These are phyloP conservation scores for Hydrophis major DNA, from an alignment of 2,797 vertebrate genomes.

Conservation along the genomic window DNA sequence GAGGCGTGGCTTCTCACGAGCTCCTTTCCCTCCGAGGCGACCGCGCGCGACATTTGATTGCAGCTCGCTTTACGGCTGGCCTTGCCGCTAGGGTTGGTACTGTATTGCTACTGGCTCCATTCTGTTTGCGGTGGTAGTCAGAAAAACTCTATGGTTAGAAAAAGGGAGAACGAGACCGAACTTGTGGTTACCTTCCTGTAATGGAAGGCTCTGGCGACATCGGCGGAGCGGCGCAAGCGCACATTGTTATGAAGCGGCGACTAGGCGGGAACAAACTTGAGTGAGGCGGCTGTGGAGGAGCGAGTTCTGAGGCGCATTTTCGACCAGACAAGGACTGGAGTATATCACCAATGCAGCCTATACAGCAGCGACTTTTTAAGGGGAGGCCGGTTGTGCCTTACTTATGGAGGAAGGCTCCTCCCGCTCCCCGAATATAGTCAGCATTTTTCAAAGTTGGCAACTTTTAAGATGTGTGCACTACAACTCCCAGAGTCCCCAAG, in stretches of 20 bases:
- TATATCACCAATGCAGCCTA: too few relatives aligned
- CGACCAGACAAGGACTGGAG: neutral
- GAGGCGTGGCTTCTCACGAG: neutral
- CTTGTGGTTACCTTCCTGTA: neutral
- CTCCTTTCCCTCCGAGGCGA: neutral
- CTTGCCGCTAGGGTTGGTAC: neutral
- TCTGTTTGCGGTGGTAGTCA: neutral
- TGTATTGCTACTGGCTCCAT: neutral
- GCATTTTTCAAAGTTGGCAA: neutral
- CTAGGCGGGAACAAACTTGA: neutral
- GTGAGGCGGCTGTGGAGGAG: neutral
- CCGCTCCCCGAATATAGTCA: neutral
- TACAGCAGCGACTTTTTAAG: neutral
- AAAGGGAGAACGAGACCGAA: neutral
- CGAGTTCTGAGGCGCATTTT: neutral
- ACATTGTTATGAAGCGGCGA: neutral
- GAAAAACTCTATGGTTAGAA: neutral
- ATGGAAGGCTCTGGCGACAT: neutral
- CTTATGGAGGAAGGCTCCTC: neutral
- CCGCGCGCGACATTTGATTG: neutral
- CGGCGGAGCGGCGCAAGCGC: neutral
- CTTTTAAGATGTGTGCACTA: neutral
- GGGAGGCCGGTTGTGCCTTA: neutral
- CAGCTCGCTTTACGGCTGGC: neutral
- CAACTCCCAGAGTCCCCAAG: neutral